A percentile compares a stretch with the other conserved stretches of the same genome.
Conservation (phyloP, 2,888 invertebrate genomes). For the Epirrita christyi region DNA sequence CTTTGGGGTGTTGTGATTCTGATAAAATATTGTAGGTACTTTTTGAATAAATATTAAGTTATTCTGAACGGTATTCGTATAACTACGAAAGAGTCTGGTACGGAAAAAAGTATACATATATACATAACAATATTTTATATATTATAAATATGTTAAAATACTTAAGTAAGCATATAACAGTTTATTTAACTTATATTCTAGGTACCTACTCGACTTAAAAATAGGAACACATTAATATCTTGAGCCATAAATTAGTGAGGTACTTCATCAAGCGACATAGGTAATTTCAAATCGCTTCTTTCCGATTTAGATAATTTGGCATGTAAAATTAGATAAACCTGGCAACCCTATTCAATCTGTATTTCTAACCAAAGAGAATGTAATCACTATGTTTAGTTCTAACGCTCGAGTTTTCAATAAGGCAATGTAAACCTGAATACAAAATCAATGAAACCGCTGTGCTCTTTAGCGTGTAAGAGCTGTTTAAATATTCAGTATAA, state of each 20-base stretch:
- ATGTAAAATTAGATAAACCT: conserved; percentile 25
- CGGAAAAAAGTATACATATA: too few species aligned
- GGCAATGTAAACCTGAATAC: conserved; percentile 29
- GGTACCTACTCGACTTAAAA: too few species aligned
- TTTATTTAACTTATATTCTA: too few species aligned
- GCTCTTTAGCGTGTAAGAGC: conserved; percentile 33
- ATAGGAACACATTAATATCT: too few species aligned
- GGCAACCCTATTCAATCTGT: conserved; percentile 30
- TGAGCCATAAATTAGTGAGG: conserved; percentile 2
- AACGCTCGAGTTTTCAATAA: conserved; percentile 19
- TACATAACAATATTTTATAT: too few species aligned
- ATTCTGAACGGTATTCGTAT: not conserved
- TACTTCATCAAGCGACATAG: conserved; percentile 7
- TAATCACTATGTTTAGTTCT: too few species aligned
- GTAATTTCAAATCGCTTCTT: conserved; percentile 9
- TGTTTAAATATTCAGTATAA: conserved; percentile 37
- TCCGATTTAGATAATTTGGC: conserved; percentile 4
- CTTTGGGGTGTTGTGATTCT: conserved; percentile 9
- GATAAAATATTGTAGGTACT: not conserved
- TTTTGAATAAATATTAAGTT: not conserved
- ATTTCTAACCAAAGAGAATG: too few species aligned
- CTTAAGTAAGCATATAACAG: too few species aligned
- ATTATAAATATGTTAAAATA: too few species aligned
- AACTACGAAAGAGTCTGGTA: too few species aligned
- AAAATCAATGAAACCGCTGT: conserved; percentile 37